These are phyloP conservation scores for Vanessa atalanta DNA, from an alignment of 1,140 invertebrate genomes.

Conservation along the genomic window DNA sequence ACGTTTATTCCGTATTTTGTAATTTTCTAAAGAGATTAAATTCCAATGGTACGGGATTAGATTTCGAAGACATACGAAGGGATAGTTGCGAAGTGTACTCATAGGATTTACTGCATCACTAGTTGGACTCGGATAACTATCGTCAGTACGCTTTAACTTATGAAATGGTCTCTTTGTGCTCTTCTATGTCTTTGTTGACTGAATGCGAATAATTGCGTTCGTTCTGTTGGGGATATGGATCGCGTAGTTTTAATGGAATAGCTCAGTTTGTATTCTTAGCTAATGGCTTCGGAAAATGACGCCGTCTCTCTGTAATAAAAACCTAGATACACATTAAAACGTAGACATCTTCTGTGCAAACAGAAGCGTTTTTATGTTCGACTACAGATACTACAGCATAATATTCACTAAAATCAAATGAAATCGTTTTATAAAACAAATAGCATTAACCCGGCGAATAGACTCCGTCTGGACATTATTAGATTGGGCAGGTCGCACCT, in stretches of 20 bases:
- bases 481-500: conserved; percentile 67
- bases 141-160: conserved; percentile 70
- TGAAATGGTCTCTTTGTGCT: conserved; percentile 75
- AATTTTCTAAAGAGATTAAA: conserved; percentile 10
- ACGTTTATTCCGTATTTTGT: not conserved
- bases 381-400: conserved; percentile 1
- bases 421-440: conserved; percentile 45
- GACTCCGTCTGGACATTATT: conserved; percentile 54
- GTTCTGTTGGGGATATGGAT: conserved; percentile 64
- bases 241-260: conserved; percentile 69
- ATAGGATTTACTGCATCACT: conserved; percentile 75
- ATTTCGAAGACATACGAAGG: conserved; percentile 57
- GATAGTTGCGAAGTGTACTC: conserved; percentile 66
- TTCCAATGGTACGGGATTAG: conserved; percentile 45
- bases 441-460: conserved; percentile 45
- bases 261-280: conserved; percentile 69
- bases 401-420: conserved; percentile 35
- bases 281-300: conserved; percentile 63
- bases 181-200: conserved; percentile 68
- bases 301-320: conserved; percentile 58
- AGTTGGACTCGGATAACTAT: conserved; percentile 73
- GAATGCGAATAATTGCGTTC: conserved; percentile 73
- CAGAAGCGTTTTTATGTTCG: not conserved
- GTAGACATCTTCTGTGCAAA: conserved; percentile 2
- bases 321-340: conserved; percentile 30